Percentiles rank a stretch among this genome's conserved stretches.
Evolutionary conservation across 2,888 invertebrate genomes (phyloP).

Genomic region (Drosophila hamatofila): DNA sequence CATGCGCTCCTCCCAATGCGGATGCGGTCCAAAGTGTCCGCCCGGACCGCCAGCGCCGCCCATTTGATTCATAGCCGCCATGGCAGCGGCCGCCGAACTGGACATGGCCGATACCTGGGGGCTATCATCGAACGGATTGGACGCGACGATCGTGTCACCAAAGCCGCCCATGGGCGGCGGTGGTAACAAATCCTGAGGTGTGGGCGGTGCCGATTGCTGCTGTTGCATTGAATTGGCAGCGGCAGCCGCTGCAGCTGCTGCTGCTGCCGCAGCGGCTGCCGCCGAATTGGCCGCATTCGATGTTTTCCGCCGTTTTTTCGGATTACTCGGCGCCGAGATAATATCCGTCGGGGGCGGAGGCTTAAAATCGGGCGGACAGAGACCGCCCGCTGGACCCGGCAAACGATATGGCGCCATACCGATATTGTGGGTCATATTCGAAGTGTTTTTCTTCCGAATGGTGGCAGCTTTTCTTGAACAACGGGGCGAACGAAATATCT

Average conservation of each 20-base stretch:
- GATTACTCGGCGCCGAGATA: slow-evolving; percentile 92
- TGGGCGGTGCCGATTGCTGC: slow-evolving; percentile 89
- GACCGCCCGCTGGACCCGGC: slow-evolving; percentile 88
- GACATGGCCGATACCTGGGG: slow-evolving; percentile 87
- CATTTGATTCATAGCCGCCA: slow-evolving; percentile 89
- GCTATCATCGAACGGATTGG: slow-evolving; percentile 97
- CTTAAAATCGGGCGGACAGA: slow-evolving; percentile 91
- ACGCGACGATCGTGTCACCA: slow-evolving; percentile 97
- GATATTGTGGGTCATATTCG: slow-evolving; percentile 91
- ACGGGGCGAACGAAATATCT: slow-evolving; percentile 62
- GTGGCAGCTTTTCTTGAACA: slow-evolving; percentile 83
- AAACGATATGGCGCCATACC: slow-evolving; percentile 93
- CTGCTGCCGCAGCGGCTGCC: slow-evolving; percentile 85
- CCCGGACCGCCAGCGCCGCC: slow-evolving; percentile 74
- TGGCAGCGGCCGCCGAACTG: slow-evolving; percentile 85
- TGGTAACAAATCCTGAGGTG: slow-evolving; percentile 90
- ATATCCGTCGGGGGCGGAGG: slow-evolving; percentile 89
- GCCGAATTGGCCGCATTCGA: slow-evolving; percentile 88
- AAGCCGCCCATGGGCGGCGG: slow-evolving; percentile 94
- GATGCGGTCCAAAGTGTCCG: slow-evolving; percentile 79
- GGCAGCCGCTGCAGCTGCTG: slow-evolving; percentile 83
- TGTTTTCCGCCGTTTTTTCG: slow-evolving; percentile 94
- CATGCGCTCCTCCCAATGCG: slow-evolving; percentile 86
- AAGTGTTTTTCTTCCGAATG: slow-evolving; percentile 85
- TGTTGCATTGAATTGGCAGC: slow-evolving; percentile 87